Conservation (phyloP, 2,113 vertebrate species). For the Ranitomeya imitator region DNA sequence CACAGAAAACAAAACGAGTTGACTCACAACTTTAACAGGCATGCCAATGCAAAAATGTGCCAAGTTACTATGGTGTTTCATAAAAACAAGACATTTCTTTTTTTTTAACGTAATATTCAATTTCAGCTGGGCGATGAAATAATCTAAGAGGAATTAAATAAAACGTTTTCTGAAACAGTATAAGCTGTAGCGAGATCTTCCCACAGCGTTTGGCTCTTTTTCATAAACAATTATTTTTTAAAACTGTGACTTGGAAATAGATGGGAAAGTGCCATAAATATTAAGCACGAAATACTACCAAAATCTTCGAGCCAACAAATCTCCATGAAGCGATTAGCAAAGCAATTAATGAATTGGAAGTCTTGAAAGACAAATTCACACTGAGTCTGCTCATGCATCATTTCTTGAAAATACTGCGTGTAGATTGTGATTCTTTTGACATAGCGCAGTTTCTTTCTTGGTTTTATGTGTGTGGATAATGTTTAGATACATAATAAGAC, state of each 20-base stretch:
- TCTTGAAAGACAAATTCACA: conserved; percentile 59
- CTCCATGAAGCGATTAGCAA: conserved; percentile 65
- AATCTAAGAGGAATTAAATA: neutral
- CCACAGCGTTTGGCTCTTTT: conserved; percentile 29
- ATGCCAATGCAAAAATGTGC: conserved; percentile 6
- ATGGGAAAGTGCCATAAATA: conserved; percentile 61
- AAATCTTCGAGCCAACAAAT: conserved; percentile 63
- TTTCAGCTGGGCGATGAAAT: neutral
- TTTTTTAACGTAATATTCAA: neutral
- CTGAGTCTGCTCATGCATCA: conserved; percentile 53
- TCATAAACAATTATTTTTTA: conserved; percentile 44
- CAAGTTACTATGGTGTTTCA: conserved; percentile 14
- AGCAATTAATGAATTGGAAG: conserved; percentile 64
- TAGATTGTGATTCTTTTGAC: conserved; percentile 9
- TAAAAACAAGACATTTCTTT: neutral
- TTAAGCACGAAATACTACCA: conserved; percentile 58
- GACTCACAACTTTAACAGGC: neutral
- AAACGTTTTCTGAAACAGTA: conserved; percentile 18
- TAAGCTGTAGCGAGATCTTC: conserved; percentile 56
- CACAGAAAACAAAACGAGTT: conserved; percentile 25
- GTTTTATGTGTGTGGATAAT: neutral
- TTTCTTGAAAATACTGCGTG: conserved; percentile 57
- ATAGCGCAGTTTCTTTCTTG: neutral
- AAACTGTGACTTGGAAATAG: conserved; percentile 64
- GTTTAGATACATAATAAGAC: neutral